Conservation (phyloP, 2,888 invertebrate species). For the Synanthedon myopaeformis region DNA sequence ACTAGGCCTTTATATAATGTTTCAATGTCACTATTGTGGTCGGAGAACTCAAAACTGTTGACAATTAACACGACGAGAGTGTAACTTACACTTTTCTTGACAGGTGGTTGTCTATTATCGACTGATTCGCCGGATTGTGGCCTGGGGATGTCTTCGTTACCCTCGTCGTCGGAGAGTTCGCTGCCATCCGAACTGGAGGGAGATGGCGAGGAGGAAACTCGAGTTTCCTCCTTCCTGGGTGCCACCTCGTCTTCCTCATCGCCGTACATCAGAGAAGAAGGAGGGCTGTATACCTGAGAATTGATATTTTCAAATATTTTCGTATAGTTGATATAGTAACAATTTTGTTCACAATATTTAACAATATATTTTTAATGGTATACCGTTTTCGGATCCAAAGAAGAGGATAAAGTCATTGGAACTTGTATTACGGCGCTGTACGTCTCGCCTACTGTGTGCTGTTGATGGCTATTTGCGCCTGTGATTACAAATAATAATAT, state of each 20-base stretch:
- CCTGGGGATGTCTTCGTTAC: conserved; percentile 16
- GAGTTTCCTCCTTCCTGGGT: conserved; percentile 26
- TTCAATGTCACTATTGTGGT: too few relatives aligned
- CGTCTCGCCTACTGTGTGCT: conserved; percentile 60
- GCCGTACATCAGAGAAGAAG: conserved; percentile 88
- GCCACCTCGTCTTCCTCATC: conserved; percentile 71
- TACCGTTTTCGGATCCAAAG: conserved; percentile 76
- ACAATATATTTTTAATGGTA: too few relatives aligned
- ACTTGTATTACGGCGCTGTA: conserved; percentile 67
- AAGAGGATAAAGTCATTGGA: conserved; percentile 79
- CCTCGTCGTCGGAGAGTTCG: conserved; percentile 57
- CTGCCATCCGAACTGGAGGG: conserved; percentile 74
- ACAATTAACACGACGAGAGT: neutral
- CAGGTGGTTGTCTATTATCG: conserved; percentile 19
- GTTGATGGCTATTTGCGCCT: conserved; percentile 41
- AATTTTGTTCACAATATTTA: too few relatives aligned
- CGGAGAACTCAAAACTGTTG: neutral
- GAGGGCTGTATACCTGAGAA: conserved; percentile 86
- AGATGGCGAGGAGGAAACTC: conserved; percentile 76
- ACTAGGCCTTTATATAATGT: too few relatives aligned
- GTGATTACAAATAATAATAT: conserved; percentile 1
- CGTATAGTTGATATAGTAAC: too few relatives aligned
- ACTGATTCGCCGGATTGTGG: conserved; percentile 17
- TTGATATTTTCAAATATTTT: too few relatives aligned
- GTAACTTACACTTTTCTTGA: conserved; percentile 52